A percentile compares a stretch with the other conserved stretches of the same genome.
phyloP scores from a whole-genome alignment of 1,140 invertebrate genomes.

The Delia radicum region DNA sequence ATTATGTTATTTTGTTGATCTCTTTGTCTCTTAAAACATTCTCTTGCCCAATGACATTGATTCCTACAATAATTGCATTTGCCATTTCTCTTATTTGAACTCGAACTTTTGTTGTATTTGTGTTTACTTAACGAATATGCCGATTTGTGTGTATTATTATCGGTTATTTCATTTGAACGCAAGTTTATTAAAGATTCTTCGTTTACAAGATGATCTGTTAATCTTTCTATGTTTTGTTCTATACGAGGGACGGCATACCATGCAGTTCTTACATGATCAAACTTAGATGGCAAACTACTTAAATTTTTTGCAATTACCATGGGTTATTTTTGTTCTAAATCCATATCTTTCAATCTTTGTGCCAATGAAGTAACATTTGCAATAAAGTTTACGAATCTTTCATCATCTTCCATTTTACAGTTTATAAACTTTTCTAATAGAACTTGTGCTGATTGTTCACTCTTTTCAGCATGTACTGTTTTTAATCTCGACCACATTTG shows the following conservation, averaged over 20 bases:
- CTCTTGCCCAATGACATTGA: neutral
- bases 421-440: constrained; percentile 21
- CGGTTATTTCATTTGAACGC: neutral
- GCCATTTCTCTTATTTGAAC: neutral
- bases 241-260: too few relatives aligned
- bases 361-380: neutral
- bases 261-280: constrained; percentile 24
- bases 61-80: constrained; percentile 19
- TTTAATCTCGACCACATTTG: too few relatives aligned
- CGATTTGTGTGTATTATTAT: neutral
- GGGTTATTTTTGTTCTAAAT: constrained; percentile 11
- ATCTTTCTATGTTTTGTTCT: constrained; percentile 20
- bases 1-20: neutral
- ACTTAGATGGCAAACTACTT: neutral
- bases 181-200: too few relatives aligned
- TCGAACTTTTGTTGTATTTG: neutral
- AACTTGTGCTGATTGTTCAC: neutral
- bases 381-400: neutral
- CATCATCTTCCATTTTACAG: constrained; percentile 15
- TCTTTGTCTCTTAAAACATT: too few relatives aligned
- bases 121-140: too few relatives aligned
- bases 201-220: constrained; percentile 26
- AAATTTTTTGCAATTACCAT: constrained; percentile 22
- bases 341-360: constrained; percentile 11
- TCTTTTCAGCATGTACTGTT: too few relatives aligned